Conservation (phyloP, 2,797 vertebrate genomes). For the Aplochiton taeniatus region DNA sequence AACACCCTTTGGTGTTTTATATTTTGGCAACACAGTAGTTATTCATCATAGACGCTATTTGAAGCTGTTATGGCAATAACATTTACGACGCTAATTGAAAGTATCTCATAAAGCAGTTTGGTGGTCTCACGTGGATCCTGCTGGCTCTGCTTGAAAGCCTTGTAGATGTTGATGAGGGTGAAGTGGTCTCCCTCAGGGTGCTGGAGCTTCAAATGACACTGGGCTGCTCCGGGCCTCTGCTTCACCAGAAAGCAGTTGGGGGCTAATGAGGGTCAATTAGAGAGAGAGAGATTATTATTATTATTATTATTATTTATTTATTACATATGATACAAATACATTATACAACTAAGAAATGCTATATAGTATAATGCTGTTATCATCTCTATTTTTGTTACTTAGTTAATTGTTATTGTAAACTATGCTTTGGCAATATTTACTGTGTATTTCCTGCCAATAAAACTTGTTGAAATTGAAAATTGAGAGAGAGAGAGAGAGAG, state of each 20-base stretch:
- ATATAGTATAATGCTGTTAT: too few species aligned
- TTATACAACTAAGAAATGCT: too few species aligned
- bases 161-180: slow-evolving; percentile 89
- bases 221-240: slow-evolving; percentile 73
- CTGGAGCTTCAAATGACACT: slow-evolving; percentile 76
- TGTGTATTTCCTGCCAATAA: too few species aligned
- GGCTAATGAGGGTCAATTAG: slow-evolving; percentile 60
- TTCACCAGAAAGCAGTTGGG: slow-evolving; percentile 80
- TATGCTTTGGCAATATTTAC: too few species aligned
- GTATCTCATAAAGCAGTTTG: background rate
- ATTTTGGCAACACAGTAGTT: background rate
- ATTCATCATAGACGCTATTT: too few species aligned
- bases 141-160: slow-evolving; percentile 80
- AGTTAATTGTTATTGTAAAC: too few species aligned
- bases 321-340: too few species aligned
- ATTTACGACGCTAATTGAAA: background rate
- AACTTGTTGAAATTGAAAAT: too few species aligned
- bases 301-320: too few species aligned
- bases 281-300: background rate
- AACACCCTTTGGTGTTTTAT: too few species aligned
- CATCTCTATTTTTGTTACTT: too few species aligned
- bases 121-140: slow-evolving; percentile 73
- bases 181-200: slow-evolving; percentile 91
- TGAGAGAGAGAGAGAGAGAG: too few species aligned
- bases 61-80: background rate